A percentile compares a stretch with the other conserved stretches of the same genome.
Conservation (phyloP, 2,113 vertebrate genomes). For the Sakesphorus luctuosus region DNA sequence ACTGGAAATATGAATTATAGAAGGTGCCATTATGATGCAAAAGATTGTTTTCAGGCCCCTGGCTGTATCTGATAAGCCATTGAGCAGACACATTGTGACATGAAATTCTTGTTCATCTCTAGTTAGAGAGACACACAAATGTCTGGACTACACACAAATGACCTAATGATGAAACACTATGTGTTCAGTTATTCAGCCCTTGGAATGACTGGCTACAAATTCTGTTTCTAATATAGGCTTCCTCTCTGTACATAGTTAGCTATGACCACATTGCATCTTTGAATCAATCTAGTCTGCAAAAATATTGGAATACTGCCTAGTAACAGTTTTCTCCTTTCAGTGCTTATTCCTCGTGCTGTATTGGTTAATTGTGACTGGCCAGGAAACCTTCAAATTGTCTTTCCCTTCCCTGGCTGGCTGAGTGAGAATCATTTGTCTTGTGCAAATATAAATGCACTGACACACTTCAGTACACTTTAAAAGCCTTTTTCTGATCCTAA, state of each 20-base stretch:
- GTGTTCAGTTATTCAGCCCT: not conserved
- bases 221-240: not conserved
- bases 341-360: not conserved
- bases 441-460: constrained; percentile 24
- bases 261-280: not conserved
- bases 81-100: not conserved
- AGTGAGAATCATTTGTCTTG: not conserved
- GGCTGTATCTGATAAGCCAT: not conserved
- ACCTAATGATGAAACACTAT: not conserved
- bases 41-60: not conserved
- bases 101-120: not conserved
- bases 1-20: not conserved
- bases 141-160: not conserved
- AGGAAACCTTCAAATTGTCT: not conserved
- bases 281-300: not conserved
- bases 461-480: not conserved
- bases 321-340: not conserved
- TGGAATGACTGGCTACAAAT: not conserved
- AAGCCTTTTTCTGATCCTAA: constrained; percentile 27
- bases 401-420: not conserved
- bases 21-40: not conserved
- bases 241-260: not conserved
- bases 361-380: not conserved
- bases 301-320: not conserved
- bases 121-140: not conserved